Conservation (phyloP, 1,140 invertebrate genomes). For the Drosophila murphyi region DNA sequence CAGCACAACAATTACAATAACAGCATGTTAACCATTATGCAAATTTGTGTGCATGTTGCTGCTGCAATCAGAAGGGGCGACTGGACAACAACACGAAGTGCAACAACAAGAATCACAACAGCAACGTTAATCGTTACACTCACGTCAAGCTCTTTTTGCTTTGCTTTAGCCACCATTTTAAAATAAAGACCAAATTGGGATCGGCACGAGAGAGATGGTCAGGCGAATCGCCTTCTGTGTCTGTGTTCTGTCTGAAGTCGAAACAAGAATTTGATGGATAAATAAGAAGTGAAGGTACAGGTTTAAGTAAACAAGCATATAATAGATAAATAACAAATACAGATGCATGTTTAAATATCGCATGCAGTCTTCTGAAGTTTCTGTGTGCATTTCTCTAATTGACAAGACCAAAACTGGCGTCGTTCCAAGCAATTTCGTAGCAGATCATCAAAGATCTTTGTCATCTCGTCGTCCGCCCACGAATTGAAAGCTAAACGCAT, state of each 20-base stretch:
- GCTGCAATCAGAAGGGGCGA: conserved; percentile 28
- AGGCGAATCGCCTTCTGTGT: conserved; percentile 57
- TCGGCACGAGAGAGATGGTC: conserved; percentile 14
- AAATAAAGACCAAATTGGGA: conserved; percentile 59
- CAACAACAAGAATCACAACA: conserved; percentile 65
- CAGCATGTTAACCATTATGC: conserved; percentile 82
- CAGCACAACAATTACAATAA: conserved; percentile 60
- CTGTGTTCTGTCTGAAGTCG: background rate
- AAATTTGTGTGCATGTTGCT: conserved; percentile 77
- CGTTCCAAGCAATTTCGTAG: conserved; percentile 59
- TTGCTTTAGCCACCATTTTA: conserved; percentile 56
- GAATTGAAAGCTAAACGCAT: conserved; percentile 47
- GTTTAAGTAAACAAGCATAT: conserved; percentile 6
- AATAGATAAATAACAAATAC: conserved; percentile 13
- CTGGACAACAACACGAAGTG: conserved; percentile 17
- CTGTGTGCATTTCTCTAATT: conserved; percentile 64
- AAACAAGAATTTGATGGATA: background rate
- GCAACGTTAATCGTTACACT: conserved; percentile 62
- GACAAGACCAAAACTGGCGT: conserved; percentile 78
- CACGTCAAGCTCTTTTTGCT: background rate
- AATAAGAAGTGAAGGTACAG: conserved; percentile 6
- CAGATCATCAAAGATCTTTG: conserved; percentile 75
- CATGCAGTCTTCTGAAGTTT: conserved; percentile 71
- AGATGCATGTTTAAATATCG: conserved; percentile 56
- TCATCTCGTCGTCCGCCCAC: conserved; percentile 30